Percentiles rank a stretch among this genome's conserved stretches.
phyloP scores from a whole-genome alignment of 2,113 vertebrate species.

The Gnathonemus longibarbis region DNA sequence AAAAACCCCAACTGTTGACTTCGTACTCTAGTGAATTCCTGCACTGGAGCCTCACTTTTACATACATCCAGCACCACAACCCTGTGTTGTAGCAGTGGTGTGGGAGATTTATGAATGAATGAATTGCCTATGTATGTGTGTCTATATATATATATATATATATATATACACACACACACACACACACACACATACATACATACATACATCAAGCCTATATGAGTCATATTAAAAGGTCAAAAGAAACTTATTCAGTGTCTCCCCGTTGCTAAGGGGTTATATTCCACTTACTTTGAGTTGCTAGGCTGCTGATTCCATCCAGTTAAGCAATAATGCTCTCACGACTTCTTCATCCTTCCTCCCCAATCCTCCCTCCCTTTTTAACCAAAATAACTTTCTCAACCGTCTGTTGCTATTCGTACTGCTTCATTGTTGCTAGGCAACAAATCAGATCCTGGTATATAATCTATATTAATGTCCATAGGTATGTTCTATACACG shows the following conservation, averaged over 20 bases:
- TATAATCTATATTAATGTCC: slow-evolving; percentile 9
- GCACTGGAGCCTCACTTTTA: neutral
- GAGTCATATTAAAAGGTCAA: neutral
- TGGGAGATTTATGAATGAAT: neutral
- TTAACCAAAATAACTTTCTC: slow-evolving; percentile 65
- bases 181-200: neutral
- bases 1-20: neutral
- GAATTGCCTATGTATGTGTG: neutral
- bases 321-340: slow-evolving; percentile 51
- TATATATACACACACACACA: neutral
- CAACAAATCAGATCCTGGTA: slow-evolving; percentile 51
- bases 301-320: slow-evolving; percentile 65
- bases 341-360: slow-evolving; percentile 5
- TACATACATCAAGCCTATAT: neutral
- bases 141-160: neutral
- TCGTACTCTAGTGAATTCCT: neutral
- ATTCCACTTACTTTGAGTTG: slow-evolving; percentile 61
- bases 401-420: slow-evolving; percentile 65
- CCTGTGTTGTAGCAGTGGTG: neutral
- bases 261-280: slow-evolving; percentile 61
- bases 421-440: slow-evolving; percentile 65
- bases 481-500: slow-evolving; percentile 31
- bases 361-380: slow-evolving; percentile 28
- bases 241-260: slow-evolving; percentile 21
- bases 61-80: neutral